Evolutionary conservation across 2,113 vertebrate species (phyloP).

Genomic region (Gallinago paraguaiae): DNA sequence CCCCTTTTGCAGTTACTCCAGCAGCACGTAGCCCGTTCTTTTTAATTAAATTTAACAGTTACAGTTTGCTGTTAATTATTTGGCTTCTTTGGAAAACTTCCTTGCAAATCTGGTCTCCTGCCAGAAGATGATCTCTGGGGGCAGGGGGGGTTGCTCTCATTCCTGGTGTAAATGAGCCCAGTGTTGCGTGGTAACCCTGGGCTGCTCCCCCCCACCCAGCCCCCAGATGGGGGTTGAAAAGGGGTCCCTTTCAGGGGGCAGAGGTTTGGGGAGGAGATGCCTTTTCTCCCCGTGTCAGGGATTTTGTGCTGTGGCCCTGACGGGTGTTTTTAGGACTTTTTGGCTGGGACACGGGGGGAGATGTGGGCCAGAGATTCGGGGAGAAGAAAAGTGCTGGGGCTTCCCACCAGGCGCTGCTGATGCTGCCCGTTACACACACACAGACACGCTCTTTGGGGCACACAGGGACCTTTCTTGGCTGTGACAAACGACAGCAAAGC

Average conservation of each 20-base stretch:
- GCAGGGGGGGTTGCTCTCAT: neutral
- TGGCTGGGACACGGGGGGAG: neutral
- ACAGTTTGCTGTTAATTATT: slow-evolving; percentile 8
- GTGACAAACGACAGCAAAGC: neutral
- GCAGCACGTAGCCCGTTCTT: slow-evolving; percentile 1
- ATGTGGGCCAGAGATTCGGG: neutral
- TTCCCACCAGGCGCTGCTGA: neutral
- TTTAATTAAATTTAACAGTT: slow-evolving; percentile 39
- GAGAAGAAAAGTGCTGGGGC: neutral
- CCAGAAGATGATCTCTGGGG: slow-evolving; percentile 19
- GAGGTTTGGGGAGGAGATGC: neutral
- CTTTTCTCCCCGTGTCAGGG: neutral
- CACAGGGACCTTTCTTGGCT: neutral
- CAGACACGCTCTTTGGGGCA: neutral
- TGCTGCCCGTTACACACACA: neutral
- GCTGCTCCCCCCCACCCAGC: neutral
- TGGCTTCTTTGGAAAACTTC: slow-evolving; percentile 48
- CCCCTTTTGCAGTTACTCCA: neutral
- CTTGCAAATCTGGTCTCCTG: slow-evolving; percentile 16
- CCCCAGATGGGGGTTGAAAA: neutral
- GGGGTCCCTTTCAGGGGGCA: neutral
- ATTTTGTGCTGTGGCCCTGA: neutral
- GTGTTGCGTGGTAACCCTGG: neutral
- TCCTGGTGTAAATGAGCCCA: neutral
- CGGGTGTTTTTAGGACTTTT: neutral